These are phyloP conservation scores for Tursiops truncatus DNA, from an alignment of 2,113 vertebrate species.

Conservation along the genomic window DNA sequence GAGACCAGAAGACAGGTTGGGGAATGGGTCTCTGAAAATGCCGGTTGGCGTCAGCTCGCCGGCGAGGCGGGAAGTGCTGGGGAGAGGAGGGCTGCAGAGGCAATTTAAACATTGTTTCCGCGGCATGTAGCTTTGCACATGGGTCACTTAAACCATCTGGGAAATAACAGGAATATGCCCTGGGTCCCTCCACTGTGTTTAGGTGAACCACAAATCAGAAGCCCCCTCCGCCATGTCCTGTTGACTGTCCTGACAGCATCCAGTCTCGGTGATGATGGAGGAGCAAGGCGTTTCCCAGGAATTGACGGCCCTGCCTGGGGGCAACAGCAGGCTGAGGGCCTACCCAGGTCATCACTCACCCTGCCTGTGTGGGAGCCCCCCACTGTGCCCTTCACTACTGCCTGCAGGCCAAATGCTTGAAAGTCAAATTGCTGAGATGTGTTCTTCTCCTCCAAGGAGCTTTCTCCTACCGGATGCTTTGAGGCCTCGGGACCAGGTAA, in stretches of 20 bases:
- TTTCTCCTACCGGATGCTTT: not conserved
- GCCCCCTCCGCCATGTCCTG: constrained; percentile 64
- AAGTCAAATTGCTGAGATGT: not conserved
- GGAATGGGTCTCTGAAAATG: not conserved
- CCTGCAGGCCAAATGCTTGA: not conserved
- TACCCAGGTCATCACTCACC: constrained; percentile 68
- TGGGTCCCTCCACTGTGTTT: constrained; percentile 55
- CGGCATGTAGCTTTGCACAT: constrained; percentile 66
- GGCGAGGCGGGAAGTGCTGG: not conserved
- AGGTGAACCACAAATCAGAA: constrained; percentile 65
- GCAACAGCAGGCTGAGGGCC: constrained; percentile 72
- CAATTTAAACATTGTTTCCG: not conserved
- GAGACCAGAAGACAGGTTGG: not conserved
- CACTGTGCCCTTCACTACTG: not conserved
- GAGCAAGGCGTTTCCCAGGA: constrained; percentile 72
- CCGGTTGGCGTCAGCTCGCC: not conserved
- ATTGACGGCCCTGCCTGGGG: constrained; percentile 75
- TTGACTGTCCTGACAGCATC: constrained; percentile 72
- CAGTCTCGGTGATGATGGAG: constrained; percentile 72
- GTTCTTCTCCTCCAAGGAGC: not conserved
- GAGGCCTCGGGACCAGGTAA: not conserved
- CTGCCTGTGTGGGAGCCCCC: constrained; percentile 57
- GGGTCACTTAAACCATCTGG: constrained; percentile 66
- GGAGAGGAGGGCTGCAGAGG: not conserved
- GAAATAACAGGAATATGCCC: constrained; percentile 54